Evolutionary conservation across 1,140 invertebrate species (phyloP).

Genomic region (Phymorhynchus buccinoides): DNA sequence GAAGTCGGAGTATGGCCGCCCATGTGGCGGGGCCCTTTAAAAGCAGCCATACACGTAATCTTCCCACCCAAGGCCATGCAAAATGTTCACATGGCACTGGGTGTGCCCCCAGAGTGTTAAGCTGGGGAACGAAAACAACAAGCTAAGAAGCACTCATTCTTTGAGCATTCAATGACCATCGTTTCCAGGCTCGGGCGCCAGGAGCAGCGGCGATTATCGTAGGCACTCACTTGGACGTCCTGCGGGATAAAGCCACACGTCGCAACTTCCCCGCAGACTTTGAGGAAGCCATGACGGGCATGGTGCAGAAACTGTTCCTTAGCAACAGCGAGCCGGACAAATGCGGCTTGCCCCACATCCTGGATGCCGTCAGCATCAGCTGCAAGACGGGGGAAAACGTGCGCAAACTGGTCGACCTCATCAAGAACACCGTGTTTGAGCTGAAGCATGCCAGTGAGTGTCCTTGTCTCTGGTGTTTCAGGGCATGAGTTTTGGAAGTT

Average conservation of each 20-base stretch:
- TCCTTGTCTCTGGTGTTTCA: constrained; percentile 2
- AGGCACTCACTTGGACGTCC: constrained; percentile 81
- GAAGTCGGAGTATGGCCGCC: too few relatives aligned
- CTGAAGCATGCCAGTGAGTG: constrained; percentile 63
- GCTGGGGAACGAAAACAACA: too few relatives aligned
- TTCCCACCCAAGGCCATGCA: too few relatives aligned
- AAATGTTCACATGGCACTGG: too few relatives aligned
- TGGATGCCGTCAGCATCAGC: constrained; percentile 92
- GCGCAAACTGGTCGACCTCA: constrained; percentile 89
- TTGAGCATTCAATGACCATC: background rate
- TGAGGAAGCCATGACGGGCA: constrained; percentile 78
- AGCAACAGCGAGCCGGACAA: constrained; percentile 96
- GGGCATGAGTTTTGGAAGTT: too few relatives aligned
- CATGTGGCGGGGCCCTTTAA: too few relatives aligned
- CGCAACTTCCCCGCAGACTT: constrained; percentile 84
- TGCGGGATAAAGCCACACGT: constrained; percentile 81
- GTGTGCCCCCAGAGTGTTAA: too few relatives aligned
- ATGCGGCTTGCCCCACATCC: constrained; percentile 91
- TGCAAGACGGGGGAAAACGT: constrained; percentile 94
- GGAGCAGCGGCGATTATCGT: constrained; percentile 70
- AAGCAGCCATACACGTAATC: too few relatives aligned
- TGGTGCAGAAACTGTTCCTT: constrained; percentile 81
- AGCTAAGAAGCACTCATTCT: background rate
- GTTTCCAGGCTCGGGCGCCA: constrained; percentile 75
- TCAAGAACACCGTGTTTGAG: constrained; percentile 95